Base-by-base conservation (phyloP, 2,797 vertebrate genomes). In the Adelosebastes latens region DNA sequence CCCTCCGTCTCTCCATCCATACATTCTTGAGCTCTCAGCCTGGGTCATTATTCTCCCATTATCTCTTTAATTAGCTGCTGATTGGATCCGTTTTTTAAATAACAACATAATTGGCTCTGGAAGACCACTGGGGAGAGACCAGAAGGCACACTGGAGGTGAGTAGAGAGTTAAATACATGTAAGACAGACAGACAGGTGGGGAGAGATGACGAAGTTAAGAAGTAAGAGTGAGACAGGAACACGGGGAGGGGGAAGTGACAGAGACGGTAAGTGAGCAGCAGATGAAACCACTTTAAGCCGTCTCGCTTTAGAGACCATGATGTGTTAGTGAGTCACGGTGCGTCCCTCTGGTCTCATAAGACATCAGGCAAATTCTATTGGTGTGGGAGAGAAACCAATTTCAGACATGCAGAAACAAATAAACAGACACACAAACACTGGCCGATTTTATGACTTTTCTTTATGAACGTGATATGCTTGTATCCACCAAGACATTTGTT, bases 21-120 rank as follows among this genome's bases (percentile, higher is more conserved):
- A 58, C 52, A n/a, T 67, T 77, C 49, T 32, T 69, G 2, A 61
- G 52, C 8, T 67, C 71, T 63, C 61, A 32, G 61, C 42, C 32
- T 39, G 4, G 53, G 58, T 83, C 74, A 80, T 89, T 85, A 87
- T 81, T 88, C 11, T 78, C 53, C 42, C 79, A 86, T 92, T 87
- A 94, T 80, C 77, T 86, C 82, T 87, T 75, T 91, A 92, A 94
- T 92, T 87, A 89, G 65, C 81, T 75, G 61, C 58, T 73, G 87
- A 91, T 90, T 92, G 42, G 75, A 88, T 92, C 85, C 64, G 52
- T 70, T 85, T 85, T 84, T 92, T 90, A 6, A 89, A 90, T 82
- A 90, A 83, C 66, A 72, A 49, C 59, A 76, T 92, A 90, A 94
- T 88, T 90, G 75, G 69, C 87, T 87, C 29, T 42, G 34, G 46